Base-by-base conservation (phyloP, 2,888 invertebrate genomes). In the Pseudococcus jackbeardsleyi region DNA sequence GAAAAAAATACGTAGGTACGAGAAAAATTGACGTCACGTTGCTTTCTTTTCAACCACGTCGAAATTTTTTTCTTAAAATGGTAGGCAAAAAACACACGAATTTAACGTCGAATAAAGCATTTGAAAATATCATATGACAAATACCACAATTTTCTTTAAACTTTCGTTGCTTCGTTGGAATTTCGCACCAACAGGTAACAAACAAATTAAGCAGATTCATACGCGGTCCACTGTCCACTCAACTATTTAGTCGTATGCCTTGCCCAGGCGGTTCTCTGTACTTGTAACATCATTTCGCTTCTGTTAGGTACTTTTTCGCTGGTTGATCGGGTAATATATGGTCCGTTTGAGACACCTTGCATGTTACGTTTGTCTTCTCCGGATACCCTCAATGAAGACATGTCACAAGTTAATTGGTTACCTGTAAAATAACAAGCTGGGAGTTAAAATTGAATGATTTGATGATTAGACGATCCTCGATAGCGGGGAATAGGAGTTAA, bases 251-350 rank as follows among this genome's bases (percentile, higher is more conserved):
- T 97, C 46, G 97, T 97, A 91, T 97, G 97, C 90, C 97, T 93
- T 26, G 96, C 96, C 96, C 96, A 97, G 89, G 95, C 94, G 9
- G 95, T 95, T 90, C 96, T 93, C 91, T 95, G 95, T 90, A 97
- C 94, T 90, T 96, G 95, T 39, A 94, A 94, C 96, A 96, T 96
- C 91, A 96, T 93, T 91, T 96, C 96, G 92, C 95, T 96, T 88
- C 96, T 94, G 91, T 96, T 95, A 7, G 96, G 96, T 89, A 96
- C 95, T 91, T 96, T 96, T 91, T 96, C 97, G 92, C 96, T 96
- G 48, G 96, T 96, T 84, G 96, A 95, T 90, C 97, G 93, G 0
- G 95, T 95, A 90, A 96, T 95, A 79, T 94, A 93, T 7, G 94
- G 93, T 33, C 94, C 94, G 50, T 88, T 88, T n/a, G 85, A 17